Evolutionary conservation across 2,888 invertebrate species (phyloP), one percentile per base, ranked within the genome.

Genomic region (Tipula helvola): DNA sequence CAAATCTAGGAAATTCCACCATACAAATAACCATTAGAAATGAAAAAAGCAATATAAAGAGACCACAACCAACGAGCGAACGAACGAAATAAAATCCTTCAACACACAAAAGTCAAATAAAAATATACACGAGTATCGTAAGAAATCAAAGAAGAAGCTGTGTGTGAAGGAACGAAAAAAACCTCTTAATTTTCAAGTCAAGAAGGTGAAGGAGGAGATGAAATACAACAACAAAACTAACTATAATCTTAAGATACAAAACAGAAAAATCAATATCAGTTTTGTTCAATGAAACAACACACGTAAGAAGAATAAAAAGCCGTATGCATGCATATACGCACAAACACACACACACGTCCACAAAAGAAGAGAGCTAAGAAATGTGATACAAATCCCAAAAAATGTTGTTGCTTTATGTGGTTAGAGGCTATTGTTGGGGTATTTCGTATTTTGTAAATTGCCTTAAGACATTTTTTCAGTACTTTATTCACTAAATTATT

Each of bases 161-260:
- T 71, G 18, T 71, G 28, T 71, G 12, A 28, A 71, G 10, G 71
- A 71, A 71, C 71, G 71, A 71, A 71, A 71, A 57, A 71, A 71
- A 28, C 28, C 71, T 71, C 71, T 71, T 71, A 71, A 71, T 71
- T 71, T 71, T 71, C 71, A 71, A 71, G 71, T 71, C 71, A 71
- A 71, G 71, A 71, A 71, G 71, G 71, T 71, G 71, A 71, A 71
- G 71, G 71, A 71, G 71, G 71, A 71, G 71, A 71, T 71, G 71
- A 71, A 71, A 28, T 71, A 71, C 71, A 71, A 71, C 28, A 71
- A 71, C 71, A 28, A 71, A 71, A 71, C 10, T 28, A n/a, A n/a
- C n/a, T 52, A n/a, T 71, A 71, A 71, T 71, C 71, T 71, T 71
- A 28, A 28, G 71, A 71, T 71, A 71, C 71, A 71, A 28, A 71